Evolutionary conservation across 2,888 invertebrate species (phyloP).

Genomic region (Drosophila seclusa): DNA sequence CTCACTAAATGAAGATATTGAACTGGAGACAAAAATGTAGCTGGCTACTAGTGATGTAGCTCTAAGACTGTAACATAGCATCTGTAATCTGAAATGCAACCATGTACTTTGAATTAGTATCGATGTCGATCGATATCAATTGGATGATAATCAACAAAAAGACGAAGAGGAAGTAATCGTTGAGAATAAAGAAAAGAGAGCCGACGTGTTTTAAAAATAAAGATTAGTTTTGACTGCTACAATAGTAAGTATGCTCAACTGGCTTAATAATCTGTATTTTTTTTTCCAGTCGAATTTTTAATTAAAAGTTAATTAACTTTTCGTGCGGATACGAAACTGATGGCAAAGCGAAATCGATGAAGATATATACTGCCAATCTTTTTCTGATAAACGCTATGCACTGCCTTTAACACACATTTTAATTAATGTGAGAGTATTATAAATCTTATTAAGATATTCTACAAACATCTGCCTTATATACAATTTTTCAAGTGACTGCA

Average conservation of each 20-base stretch:
- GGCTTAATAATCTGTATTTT: not conserved
- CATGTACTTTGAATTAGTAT: too few relatives aligned
- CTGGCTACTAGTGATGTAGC: too few relatives aligned
- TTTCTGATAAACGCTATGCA: not conserved
- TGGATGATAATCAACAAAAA: too few relatives aligned
- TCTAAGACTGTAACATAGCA: too few relatives aligned
- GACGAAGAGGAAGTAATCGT: too few relatives aligned
- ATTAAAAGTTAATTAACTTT: not conserved
- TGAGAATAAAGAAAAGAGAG: too few relatives aligned
- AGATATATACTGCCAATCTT: not conserved
- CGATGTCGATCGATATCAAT: too few relatives aligned
- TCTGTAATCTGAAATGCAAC: too few relatives aligned
- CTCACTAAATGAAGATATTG: not conserved
- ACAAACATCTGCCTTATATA: not conserved
- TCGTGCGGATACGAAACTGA: not conserved
- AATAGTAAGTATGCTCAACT: not conserved
- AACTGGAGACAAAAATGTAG: not conserved
- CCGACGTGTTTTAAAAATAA: too few relatives aligned
- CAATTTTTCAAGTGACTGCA: not conserved
- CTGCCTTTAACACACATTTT: not conserved
- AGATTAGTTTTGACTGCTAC: too few relatives aligned
- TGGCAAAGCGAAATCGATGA: not conserved
- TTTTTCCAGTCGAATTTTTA: not conserved
- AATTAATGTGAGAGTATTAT: not conserved
- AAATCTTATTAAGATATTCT: not conserved